These are phyloP conservation scores for Drosophila atroscutellata DNA, from an alignment of 2,888 invertebrate species.

Conservation along the genomic window DNA sequence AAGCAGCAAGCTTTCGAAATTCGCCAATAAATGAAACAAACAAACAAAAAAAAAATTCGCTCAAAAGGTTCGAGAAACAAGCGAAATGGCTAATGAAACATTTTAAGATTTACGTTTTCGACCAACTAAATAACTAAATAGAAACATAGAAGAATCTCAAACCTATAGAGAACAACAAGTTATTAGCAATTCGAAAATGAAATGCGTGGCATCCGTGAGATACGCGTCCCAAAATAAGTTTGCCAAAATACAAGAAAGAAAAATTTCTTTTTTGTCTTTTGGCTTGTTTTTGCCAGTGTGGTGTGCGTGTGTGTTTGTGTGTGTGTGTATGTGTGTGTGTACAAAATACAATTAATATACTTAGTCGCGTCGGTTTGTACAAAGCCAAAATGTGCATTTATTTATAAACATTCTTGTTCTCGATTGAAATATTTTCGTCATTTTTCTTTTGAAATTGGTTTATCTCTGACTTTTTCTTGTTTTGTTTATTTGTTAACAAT, in stretches of 20 bases:
- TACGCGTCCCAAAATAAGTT: constrained; percentile 72
- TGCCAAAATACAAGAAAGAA: constrained; percentile 50
- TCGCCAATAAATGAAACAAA: constrained; percentile 41
- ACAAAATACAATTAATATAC: constrained; percentile 69
- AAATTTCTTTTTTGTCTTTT: constrained; percentile 17
- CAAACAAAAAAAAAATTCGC: constrained; percentile 29
- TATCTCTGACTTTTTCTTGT: constrained; percentile 24
- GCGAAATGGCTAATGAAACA: constrained; percentile 34
- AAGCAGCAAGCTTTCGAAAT: constrained; percentile 24
- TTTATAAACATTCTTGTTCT: constrained; percentile 74
- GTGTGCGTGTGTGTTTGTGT: constrained; percentile 11
- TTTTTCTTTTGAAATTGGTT: constrained; percentile 51
- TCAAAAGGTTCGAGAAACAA: constrained; percentile 37
- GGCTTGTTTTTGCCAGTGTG: constrained; percentile 18
- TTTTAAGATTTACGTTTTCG: constrained; percentile 34
- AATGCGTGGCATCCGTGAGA: constrained; percentile 64
- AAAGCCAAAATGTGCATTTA: constrained; percentile 57
- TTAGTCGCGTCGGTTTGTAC: constrained; percentile 35
- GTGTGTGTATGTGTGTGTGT: constrained; percentile 16
- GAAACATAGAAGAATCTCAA: constrained; percentile 15
- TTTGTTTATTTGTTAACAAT: constrained; percentile 64
- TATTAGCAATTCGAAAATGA: constrained; percentile 71
- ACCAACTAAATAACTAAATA: constrained; percentile 9
- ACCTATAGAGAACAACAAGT: constrained; percentile 63
- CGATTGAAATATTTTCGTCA: constrained; percentile 68